phyloP scores from a whole-genome alignment of 2,888 invertebrate genomes.

The Lepidocyrtinus sp. region DNA sequence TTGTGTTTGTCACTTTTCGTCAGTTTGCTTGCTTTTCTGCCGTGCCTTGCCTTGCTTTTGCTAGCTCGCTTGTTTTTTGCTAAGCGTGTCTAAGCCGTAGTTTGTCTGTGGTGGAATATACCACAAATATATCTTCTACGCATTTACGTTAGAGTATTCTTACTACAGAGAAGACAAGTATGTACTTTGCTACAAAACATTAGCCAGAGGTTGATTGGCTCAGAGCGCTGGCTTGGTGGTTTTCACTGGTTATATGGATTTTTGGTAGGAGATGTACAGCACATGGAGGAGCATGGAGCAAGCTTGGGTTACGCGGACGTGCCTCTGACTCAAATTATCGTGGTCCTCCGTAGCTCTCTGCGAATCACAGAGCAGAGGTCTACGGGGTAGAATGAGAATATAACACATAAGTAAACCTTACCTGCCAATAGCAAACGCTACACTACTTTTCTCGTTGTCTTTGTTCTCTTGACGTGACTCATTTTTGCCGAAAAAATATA shows the following conservation, averaged over 20 bases:
- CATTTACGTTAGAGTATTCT: background rate
- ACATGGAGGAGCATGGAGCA: too few relatives aligned
- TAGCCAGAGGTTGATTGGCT: too few relatives aligned
- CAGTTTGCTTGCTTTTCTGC: background rate
- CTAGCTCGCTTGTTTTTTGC: background rate
- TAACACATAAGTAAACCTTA: too few relatives aligned
- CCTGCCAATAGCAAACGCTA: too few relatives aligned
- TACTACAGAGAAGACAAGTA: background rate
- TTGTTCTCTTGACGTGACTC: too few relatives aligned
- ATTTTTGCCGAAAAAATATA: too few relatives aligned
- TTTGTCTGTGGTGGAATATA: too few relatives aligned
- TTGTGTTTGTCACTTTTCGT: background rate
- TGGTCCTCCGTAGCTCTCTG: too few relatives aligned
- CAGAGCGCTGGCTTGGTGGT: background rate
- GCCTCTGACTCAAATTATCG: constrained; percentile 49
- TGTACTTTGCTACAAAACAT: background rate
- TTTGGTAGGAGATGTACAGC: constrained; percentile 45
- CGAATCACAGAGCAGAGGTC: too few relatives aligned
- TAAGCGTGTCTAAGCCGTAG: too few relatives aligned
- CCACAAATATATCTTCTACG: background rate
- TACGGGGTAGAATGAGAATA: too few relatives aligned
- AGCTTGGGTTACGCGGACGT: constrained; percentile 50
- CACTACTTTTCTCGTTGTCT: too few relatives aligned
- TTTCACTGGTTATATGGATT: background rate
- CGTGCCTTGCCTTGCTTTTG: background rate